Evolutionary conservation across 2,113 vertebrate genomes (phyloP).

Genomic region (Eurypyga helias): DNA sequence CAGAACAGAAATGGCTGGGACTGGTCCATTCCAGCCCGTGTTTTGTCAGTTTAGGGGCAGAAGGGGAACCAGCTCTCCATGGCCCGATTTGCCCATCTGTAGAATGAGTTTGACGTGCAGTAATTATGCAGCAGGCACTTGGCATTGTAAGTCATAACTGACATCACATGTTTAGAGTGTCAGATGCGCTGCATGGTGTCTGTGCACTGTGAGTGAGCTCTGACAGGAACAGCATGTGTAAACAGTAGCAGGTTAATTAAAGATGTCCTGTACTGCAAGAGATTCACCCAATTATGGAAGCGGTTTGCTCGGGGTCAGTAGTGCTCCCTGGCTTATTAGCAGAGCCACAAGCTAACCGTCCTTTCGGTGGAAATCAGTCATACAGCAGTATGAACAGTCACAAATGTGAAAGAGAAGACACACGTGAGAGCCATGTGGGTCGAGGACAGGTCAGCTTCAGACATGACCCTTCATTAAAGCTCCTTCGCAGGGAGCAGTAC

Average conservation of each 20-base stretch:
- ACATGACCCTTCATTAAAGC: background rate
- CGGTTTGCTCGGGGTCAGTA: background rate
- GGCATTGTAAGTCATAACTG: background rate
- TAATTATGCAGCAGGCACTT: background rate
- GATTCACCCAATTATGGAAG: conserved; percentile 2
- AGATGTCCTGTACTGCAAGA: conserved; percentile 2
- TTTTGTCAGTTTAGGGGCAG: background rate
- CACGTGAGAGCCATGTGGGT: background rate
- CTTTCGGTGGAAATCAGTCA: background rate
- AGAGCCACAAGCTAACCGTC: background rate
- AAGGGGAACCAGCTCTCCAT: background rate
- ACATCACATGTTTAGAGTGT: background rate
- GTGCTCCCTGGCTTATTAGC: background rate
- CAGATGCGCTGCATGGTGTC: background rate
- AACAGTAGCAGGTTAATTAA: conserved; percentile 50
- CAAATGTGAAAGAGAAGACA: background rate
- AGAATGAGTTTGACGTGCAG: background rate
- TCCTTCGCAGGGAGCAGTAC: background rate
- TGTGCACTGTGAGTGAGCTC: background rate
- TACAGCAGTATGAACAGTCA: background rate
- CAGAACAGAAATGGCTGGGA: background rate
- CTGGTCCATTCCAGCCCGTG: background rate
- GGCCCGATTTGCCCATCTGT: background rate
- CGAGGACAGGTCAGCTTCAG: background rate
- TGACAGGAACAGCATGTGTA: fast-evolving